phyloP scores from a whole-genome alignment of 2,888 invertebrate genomes.

The Gonocerus acuteangulatus region DNA sequence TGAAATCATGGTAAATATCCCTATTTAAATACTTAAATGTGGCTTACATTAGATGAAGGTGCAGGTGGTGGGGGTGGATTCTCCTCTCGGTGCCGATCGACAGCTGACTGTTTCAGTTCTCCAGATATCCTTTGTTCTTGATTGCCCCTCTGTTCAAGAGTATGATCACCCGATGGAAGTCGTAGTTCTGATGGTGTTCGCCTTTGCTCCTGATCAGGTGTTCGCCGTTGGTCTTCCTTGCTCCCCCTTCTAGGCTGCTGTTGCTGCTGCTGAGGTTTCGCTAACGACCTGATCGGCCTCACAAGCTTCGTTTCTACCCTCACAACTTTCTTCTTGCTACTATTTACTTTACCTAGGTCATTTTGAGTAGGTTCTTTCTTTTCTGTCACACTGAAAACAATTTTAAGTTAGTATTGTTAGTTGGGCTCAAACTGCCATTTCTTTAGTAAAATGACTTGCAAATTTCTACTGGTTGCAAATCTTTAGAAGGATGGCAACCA shows the following conservation, averaged over 20 bases:
- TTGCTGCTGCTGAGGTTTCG: slow-evolving; percentile 23
- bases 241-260: slow-evolving; percentile 11
- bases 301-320: slow-evolving; percentile 34
- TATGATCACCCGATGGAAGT: not conserved
- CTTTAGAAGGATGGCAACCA: not conserved
- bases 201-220: not conserved
- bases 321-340: slow-evolving; percentile 36
- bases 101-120: not conserved
- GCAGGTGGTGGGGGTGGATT: slow-evolving; percentile 33
- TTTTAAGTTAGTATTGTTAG: too few relatives aligned
- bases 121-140: not conserved
- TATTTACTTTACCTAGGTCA: slow-evolving; percentile 34
- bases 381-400: slow-evolving; percentile 54
- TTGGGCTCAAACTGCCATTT: too few relatives aligned
- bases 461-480: not conserved
- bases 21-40: too few relatives aligned
- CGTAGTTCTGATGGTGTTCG: not conserved
- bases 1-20: too few relatives aligned
- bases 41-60: slow-evolving; percentile 25
- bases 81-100: slow-evolving; percentile 9
- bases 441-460: too few relatives aligned
- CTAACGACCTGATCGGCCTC: slow-evolving; percentile 30
- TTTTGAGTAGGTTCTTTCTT: slow-evolving; percentile 49
- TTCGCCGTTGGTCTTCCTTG: not conserved
- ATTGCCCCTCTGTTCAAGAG: not conserved